These are phyloP conservation scores for Coremacera marginata DNA, from an alignment of 2,888 invertebrate species.

Conservation along the genomic window DNA sequence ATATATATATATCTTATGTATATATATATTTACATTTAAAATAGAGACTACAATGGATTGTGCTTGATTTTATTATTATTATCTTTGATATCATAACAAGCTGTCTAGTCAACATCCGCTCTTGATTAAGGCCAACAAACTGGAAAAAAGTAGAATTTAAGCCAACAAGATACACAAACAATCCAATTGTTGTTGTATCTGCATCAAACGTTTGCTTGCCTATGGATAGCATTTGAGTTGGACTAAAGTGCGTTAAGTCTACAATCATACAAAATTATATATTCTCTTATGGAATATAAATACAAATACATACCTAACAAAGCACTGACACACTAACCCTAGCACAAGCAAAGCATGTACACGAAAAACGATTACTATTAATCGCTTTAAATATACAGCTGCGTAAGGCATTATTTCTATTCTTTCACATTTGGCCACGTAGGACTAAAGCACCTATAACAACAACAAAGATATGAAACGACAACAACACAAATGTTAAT, in stretches of 20 bases:
- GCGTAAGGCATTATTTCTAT: not conserved
- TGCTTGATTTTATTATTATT: too few species aligned
- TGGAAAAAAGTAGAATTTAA: not conserved
- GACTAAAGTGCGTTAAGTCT: not conserved
- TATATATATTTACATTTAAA: too few species aligned
- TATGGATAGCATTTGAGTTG: too few species aligned
- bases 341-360: not conserved
- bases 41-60: too few species aligned
- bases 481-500: conserved; percentile 29
- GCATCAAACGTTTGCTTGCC: too few species aligned
- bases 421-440: not conserved
- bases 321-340: not conserved
- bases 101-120: conserved; percentile 9
- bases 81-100: not conserved
- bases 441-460: not conserved
- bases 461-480: not conserved
- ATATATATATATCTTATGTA: too few species aligned
- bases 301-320: not conserved
- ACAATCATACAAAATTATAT: not conserved
- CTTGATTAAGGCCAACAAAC: too few species aligned
- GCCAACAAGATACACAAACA: too few species aligned
- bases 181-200: too few species aligned
- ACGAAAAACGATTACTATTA: conserved; percentile 26
- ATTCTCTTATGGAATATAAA: not conserved
- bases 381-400: conserved; percentile 27